These are phyloP conservation scores for Anguilla anguilla DNA, from an alignment of 2,797 vertebrate genomes.

Conservation along the genomic window DNA sequence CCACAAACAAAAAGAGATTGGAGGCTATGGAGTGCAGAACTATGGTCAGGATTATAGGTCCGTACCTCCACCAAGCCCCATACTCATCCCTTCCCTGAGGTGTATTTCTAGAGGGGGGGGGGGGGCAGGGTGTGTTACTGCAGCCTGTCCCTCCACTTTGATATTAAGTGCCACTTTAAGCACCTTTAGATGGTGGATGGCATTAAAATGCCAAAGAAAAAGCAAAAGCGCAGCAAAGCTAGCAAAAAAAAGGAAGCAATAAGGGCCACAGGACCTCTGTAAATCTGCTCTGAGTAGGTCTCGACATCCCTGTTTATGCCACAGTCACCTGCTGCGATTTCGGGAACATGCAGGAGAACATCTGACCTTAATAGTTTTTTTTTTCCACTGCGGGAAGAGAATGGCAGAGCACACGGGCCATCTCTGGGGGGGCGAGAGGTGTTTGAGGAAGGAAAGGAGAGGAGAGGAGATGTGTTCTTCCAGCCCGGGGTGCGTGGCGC, in stretches of 20 bases:
- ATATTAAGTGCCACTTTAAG: neutral
- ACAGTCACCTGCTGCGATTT: slow-evolving; percentile 8
- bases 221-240: neutral
- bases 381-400: neutral
- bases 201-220: neutral
- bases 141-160: neutral
- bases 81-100: neutral
- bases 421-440: neutral
- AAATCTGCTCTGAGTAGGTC: neutral
- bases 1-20: slow-evolving; percentile 21
- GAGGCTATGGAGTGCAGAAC: slow-evolving; percentile 46
- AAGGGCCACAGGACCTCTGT: neutral
- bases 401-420: neutral
- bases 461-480: neutral
- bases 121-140: neutral
- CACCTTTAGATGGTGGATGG: neutral
- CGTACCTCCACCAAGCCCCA: neutral
- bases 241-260: neutral
- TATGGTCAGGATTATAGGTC: slow-evolving; percentile 32
- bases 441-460: neutral
- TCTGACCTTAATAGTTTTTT: slow-evolving; percentile 1
- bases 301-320: neutral
- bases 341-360: neutral
- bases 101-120: neutral
- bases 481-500: neutral